Evolutionary conservation across 2,797 vertebrate species (phyloP), one percentile per base, ranked within the genome.

Genomic region (Eidolon dupreanum): DNA sequence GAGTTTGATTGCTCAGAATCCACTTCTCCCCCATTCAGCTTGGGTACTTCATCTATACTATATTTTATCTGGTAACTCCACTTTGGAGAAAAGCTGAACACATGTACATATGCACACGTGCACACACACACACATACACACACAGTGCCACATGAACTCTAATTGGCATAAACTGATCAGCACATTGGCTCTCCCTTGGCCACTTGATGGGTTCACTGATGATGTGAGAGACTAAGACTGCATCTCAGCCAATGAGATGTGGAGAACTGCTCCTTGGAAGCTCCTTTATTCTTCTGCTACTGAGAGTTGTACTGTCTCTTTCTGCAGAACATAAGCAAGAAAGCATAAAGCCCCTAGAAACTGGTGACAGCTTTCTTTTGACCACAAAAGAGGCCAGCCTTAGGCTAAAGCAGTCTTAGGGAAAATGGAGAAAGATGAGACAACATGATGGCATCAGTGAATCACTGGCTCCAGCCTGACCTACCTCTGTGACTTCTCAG

Each of bases 401-500:
- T 63, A 24, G 24, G 77, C 24, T 22, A 59, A 75, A 84, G 13
- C 22, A 87, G 57, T 15, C 22, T 9, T 33, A 20, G 13, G 51
- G 33, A 49, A 89, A 87, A 87, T 26, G 85, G 63, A 88, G n/a
- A 85, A 83, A 84, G 28, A 7, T 24, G 41, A 73, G 24, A 78
- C 22, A 49, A 82, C 79, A 57, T 0, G 2, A 85, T 20, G 33
- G 61, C 63, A 68, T 46, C 49, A 9, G 33, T 17, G 26, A 66
- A 49, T 24, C 22, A 2, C 73, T 93, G 68, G 63, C 57, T 70
- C 74, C 28, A 41, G 71, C 57, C 15, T 74, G 59, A 57, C 73
- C 55, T n/a, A 38, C 20, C 33, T 95, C 65, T 38, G 2, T 53
- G 49, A 46, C 83, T 85, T 93, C 94, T 96, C 91, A 81, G 20